Conservation (phyloP, 2,113 vertebrate species). For the Mustela nigripes region DNA sequence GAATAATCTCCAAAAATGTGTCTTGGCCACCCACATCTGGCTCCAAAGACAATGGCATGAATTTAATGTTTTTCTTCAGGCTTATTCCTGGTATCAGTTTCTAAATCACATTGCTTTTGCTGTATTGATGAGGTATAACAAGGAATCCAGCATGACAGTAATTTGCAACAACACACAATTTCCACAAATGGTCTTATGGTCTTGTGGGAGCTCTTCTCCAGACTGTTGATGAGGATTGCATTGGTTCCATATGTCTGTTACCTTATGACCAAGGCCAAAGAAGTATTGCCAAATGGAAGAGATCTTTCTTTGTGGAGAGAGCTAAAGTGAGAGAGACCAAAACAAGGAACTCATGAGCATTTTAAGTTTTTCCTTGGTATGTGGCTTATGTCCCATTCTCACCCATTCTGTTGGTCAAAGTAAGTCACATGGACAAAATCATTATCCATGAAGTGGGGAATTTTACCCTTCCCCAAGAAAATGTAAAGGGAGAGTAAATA, state of each 20-base stretch:
- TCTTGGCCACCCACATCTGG: not conserved
- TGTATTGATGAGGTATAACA: not conserved
- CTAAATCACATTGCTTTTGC: not conserved
- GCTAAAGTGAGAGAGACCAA: not conserved
- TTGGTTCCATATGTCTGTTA: not conserved
- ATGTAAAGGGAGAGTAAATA: not conserved
- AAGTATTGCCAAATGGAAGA: not conserved
- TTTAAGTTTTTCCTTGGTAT: not conserved
- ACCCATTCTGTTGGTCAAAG: not conserved
- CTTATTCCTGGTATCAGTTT: not conserved
- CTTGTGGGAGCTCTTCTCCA: not conserved
- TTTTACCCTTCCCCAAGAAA: not conserved
- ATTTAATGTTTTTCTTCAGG: not conserved
- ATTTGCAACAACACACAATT: not conserved
- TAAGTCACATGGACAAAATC: not conserved
- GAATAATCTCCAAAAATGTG: not conserved
- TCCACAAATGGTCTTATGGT: not conserved
- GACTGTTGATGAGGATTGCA: not conserved
- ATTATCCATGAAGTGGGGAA: not conserved
- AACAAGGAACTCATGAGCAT: not conserved
- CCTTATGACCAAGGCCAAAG: not conserved
- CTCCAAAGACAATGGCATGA: not conserved
- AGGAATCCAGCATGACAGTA: not conserved
- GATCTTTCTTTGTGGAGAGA: not conserved
- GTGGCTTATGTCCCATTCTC: not conserved